Evolutionary conservation across 1,140 invertebrate genomes (phyloP).

Genomic region (Dryas iulia): DNA sequence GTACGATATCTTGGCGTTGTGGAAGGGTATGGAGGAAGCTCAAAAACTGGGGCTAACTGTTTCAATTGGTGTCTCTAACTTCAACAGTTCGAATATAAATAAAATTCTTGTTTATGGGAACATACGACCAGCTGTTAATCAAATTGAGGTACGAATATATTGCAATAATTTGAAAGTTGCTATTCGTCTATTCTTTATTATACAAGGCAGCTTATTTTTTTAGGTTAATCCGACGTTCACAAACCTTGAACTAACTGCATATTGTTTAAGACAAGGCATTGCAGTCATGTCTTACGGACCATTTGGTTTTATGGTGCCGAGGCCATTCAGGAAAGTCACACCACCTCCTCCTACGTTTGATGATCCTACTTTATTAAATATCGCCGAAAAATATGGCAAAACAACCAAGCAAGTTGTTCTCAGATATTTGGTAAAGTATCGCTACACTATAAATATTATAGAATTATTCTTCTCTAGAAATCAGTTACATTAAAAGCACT

Average conservation of each 20-base stretch:
- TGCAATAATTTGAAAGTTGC: background rate
- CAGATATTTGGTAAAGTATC: conserved; percentile 83
- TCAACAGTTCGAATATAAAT: conserved; percentile 89
- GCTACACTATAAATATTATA: no score
- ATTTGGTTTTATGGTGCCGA: conserved; percentile 82
- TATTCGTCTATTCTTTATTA: background rate
- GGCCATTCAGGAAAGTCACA: conserved; percentile 10
- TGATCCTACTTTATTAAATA: conserved; percentile 79
- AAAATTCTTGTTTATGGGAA: conserved; percentile 82
- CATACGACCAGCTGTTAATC: conserved; percentile 74
- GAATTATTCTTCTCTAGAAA: no score
- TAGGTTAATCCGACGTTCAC: conserved; percentile 83
- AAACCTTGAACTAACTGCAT: conserved; percentile 83
- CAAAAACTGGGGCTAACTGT: conserved; percentile 85
- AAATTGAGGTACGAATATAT: conserved; percentile 65
- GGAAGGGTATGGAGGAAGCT: conserved; percentile 87
- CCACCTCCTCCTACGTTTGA: conserved; percentile 71
- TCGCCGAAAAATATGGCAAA: conserved; percentile 85
- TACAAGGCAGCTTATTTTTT: background rate
- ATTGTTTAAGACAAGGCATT: conserved; percentile 83
- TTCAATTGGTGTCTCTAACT: conserved; percentile 94
- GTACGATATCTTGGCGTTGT: conserved; percentile 83
- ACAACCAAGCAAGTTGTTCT: conserved; percentile 80
- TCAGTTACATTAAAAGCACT: no score
- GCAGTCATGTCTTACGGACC: conserved; percentile 87